Conservation (phyloP, 2,888 invertebrate genomes). For the Drosophila maculinotata region DNA sequence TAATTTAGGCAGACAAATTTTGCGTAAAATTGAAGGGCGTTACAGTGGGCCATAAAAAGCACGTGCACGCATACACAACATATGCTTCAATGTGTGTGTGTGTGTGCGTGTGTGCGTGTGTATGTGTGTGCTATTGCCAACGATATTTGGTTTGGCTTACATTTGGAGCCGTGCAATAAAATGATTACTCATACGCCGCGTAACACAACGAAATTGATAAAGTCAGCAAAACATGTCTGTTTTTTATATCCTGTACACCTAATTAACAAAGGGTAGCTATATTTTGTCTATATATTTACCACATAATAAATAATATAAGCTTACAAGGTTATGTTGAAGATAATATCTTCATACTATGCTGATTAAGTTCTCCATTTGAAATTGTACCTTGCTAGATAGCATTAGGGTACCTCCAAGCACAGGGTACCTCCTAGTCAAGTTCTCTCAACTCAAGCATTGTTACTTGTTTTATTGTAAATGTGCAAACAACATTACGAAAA, state of each 20-base stretch:
- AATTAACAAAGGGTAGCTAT: not conserved
- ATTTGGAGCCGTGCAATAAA: constrained; percentile 60
- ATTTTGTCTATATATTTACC: no score
- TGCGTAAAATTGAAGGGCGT: constrained; percentile 58
- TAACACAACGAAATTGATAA: constrained; percentile 56
- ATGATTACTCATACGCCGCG: constrained; percentile 73
- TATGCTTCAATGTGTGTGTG: no score
- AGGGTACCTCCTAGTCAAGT: not conserved
- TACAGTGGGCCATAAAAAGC: constrained; percentile 54
- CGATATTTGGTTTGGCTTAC: constrained; percentile 26
- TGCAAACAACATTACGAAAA: constrained; percentile 24
- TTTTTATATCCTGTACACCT: not conserved
- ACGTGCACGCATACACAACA: constrained; percentile 12
- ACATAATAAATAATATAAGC: no score
- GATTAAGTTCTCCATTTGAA: no score
- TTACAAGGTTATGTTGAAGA: no score
- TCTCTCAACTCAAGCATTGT: not conserved
- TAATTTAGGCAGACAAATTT: constrained; percentile 70
- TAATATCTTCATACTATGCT: no score
- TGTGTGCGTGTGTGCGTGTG: constrained; percentile 3
- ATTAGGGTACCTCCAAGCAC: no score
- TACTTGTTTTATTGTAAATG: constrained; percentile 16
- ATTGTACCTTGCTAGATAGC: no score
- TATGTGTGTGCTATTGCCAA: constrained; percentile 1
- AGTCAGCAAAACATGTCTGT: constrained; percentile 43